Evolutionary conservation across 2,888 invertebrate species (phyloP), one percentile per base, ranked within the genome.

Genomic region (Sarcophaga subvicina): DNA sequence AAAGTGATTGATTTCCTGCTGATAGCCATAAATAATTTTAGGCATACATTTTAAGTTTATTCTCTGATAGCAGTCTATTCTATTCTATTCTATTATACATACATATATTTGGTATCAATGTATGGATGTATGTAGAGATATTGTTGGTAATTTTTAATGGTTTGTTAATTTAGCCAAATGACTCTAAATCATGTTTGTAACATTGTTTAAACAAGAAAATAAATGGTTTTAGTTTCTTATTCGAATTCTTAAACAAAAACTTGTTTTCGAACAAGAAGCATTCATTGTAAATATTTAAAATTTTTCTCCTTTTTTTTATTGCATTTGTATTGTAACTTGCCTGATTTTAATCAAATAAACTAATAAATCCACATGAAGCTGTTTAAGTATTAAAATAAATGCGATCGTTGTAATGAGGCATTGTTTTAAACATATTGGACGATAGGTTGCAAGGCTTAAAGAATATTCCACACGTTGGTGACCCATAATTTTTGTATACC

Each of bases 1-100:
- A 67, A 69, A 75, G 49, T 81, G 67, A 81, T 81, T 81, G 80
- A 81, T 81, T 75, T 81, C 69, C 63, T 75, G 69, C 69, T 81
- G 80, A 81, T 81, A 69, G 54, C 71, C 54, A 54, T 64, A 70
- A 80, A 63, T 71, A 27, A 37, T 64, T 79, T 62, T 27, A 79
- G 78, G 75, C 63, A 12, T 75, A 25, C 54, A 25, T 27, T 20
- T 60, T 10, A 54, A 54, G 4, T 60, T n/a, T 27, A 20, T 62
- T 22, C 60, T 60, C 25, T 10, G 20, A 59, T 59, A n/a, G 17
- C 12, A 60, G 17, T 37, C 49, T 60, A 22, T 1, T 22, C 22
- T 22, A 22, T 22, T 22, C 22, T 22, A 22, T 22, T 37, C 47
- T 5, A 14, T 12, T 59, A 5, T 60, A n/a, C 11, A 27, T n/a